Base-by-base conservation (phyloP, 2,113 vertebrate genomes). In the Thamnaconus septentrionalis region DNA sequence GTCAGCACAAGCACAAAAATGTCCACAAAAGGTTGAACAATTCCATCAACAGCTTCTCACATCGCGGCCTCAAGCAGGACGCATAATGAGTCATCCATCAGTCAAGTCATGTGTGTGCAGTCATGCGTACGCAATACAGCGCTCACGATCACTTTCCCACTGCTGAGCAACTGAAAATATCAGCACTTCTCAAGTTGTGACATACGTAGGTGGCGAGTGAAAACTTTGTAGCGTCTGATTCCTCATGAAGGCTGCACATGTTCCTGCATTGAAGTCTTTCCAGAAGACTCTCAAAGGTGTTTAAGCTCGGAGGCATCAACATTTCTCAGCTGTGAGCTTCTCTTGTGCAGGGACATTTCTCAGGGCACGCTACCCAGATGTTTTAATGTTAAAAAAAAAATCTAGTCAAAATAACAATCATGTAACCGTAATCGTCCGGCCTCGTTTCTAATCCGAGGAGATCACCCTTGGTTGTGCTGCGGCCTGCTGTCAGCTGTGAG, bases 361-460 rank as follows among this genome's bases (percentile, higher is more conserved):
- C 18, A 31, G 18, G 18, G 18, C 18, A 31, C 18, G 18, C 18
- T 31, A 31, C 18, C 18, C 18, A 31, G 18, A 31, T 31, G 18
- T 31, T 31, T 31, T 31, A 31, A 31, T 31, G 18, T 31, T 31
- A 31, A 31, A 31, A 31, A 31, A 31, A 31, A 31, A 31, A 31
- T 31, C 18, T 31, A 31, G 1, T 31, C 18, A 31, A 31, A 31
- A 31, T 31, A 31, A 31, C 18, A 31, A 31, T 31, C 18, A 31
- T 31, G 18, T 31, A 31, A 31, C 18, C 1, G 18, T 31, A 31
- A 31, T 31, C 18, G 18, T 1, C 18, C 18, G 18, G 18, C 18
- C 18, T 85, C 72, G 73, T 69, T 70, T 79, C 72, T 79, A 80
- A 66, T 57, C 52, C 84, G 79, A 91, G 83, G 80, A 83, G 72